Percentiles rank a stretch among this genome's conserved stretches.
These are phyloP conservation scores for Ectemnius lituratus DNA, from an alignment of 2,888 invertebrate genomes.

Conservation along the genomic window DNA sequence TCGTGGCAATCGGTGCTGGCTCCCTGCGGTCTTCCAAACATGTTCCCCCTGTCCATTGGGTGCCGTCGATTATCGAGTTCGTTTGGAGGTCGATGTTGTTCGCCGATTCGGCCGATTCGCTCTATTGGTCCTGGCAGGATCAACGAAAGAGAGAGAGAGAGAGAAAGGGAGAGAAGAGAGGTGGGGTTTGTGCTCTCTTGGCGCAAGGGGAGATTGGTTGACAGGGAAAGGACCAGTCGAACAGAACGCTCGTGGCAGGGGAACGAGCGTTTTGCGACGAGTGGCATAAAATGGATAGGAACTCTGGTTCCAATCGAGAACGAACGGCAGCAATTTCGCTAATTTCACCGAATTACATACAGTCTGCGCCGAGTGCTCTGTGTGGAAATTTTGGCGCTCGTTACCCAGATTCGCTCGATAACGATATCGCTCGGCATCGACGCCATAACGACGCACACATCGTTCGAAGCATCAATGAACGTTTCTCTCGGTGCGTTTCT, in stretches of 20 bases:
- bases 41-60: conserved; percentile 2
- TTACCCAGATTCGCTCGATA: neutral
- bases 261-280: conserved; percentile 8
- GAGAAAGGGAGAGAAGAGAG: conserved; percentile 11
- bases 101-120: conserved; percentile 22
- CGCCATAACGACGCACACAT: neutral
- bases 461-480: too few species aligned
- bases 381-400: neutral
- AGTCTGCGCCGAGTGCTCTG: neutral
- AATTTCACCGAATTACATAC: conserved; percentile 39
- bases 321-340: conserved; percentile 35
- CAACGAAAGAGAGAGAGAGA: conserved; percentile 9
- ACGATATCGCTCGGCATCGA: conserved; percentile 1
- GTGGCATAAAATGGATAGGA: conserved; percentile 3
- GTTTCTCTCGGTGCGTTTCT: too few species aligned
- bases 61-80: conserved; percentile 36
- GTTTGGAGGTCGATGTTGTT: conserved; percentile 20
- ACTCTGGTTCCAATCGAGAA: neutral
- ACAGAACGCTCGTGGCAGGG: neutral
- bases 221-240: neutral
- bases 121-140: too few species aligned
- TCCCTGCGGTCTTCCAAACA: conserved; percentile 3
- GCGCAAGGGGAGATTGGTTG: neutral
- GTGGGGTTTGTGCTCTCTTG: neutral
- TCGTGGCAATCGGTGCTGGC: conserved; percentile 26